Evolutionary conservation across 2,888 invertebrate genomes (phyloP), one percentile per base, ranked within the genome.

Genomic region (Epinotia demarniana): DNA sequence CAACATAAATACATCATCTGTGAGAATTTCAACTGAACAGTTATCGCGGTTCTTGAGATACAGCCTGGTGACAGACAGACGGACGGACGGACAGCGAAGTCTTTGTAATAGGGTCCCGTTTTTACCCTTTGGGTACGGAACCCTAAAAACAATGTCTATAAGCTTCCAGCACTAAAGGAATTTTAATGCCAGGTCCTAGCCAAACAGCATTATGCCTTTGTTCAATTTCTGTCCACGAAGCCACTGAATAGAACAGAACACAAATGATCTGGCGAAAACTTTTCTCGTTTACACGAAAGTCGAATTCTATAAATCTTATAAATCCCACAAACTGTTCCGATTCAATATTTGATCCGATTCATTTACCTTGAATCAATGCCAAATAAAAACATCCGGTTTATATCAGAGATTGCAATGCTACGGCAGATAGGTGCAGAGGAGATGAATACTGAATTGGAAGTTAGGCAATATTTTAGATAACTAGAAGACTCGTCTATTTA

Each of bases 281-380:
- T 73, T 69, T 73, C 73, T 73, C 68, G 73, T 73, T 73, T 73
- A 73, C 73, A 73, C 61, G 73, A 69, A 68, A 60, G 66, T 66
- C 73, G 68, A 49, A 63, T 69, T 69, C 62, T 58, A 69, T 62
- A 69, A 73, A 69, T 63, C 55, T 58, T 73, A 57, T 73, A 69
- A 73, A 73, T 69, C 58, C 68, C 73, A 43, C 68, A 57, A 73
- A 69, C 57, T 62, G 53, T 73, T 61, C 55, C 46, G 57, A 69
- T 66, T 66, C 72, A 49, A 66, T 72, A 71, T 57, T 69, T 68
- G 55, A 69, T 69, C 57, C 55, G 67, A 62, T 62, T 73, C 62
- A 62, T 68, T 68, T 73, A 60, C 67, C 39, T 61, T 69, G 58
- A 69, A 68, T 58, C 68, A 23, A 58, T 43, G 68, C 58, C 68